A percentile compares a stretch with the other conserved stretches of the same genome.
These are phyloP conservation scores for Ceratoteleas bidentatus DNA, from an alignment of 1,140 invertebrate genomes.

Conservation along the genomic window DNA sequence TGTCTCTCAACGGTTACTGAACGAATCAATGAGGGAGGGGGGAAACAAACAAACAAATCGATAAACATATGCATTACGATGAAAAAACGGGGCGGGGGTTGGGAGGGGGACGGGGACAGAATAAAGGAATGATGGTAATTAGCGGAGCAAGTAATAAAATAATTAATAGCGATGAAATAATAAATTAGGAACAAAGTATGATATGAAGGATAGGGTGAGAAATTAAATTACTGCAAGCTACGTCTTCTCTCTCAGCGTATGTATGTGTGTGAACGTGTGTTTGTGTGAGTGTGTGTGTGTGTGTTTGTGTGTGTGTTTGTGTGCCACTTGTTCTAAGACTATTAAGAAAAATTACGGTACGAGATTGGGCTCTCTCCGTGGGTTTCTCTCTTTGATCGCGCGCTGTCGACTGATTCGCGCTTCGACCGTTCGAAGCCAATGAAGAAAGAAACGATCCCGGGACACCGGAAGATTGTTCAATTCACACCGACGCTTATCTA, in stretches of 20 bases:
- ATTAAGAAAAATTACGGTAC: constrained; percentile 76
- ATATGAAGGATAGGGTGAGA: constrained; percentile 73
- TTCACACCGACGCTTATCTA: constrained; percentile 69
- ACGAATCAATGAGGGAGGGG: constrained; percentile 57
- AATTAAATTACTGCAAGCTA: constrained; percentile 78
- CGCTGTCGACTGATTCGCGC: not conserved
- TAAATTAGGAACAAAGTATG: constrained; percentile 81
- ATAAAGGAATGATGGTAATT: constrained; percentile 68
- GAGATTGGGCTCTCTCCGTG: constrained; percentile 46
- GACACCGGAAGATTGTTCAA: constrained; percentile 31
- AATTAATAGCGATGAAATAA: constrained; percentile 72
- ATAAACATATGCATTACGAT: constrained; percentile 53
- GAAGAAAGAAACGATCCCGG: constrained; percentile 19
- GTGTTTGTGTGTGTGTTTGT: constrained; percentile 21
- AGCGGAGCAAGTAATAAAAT: constrained; percentile 66
- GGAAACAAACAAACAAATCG: constrained; percentile 44
- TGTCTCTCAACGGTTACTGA: constrained; percentile 59
- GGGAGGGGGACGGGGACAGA: not conserved
- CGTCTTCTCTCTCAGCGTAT: constrained; percentile 29
- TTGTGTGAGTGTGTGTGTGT: not conserved
- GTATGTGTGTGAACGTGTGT: too few relatives aligned
- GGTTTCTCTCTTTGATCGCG: constrained; percentile 19
- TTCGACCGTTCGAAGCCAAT: constrained; percentile 9
- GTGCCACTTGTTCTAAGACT: constrained; percentile 73
- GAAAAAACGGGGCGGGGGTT: constrained; percentile 12